Percentiles rank a stretch among this genome's conserved stretches.
These are phyloP conservation scores for Oplegnathus fasciatus DNA, from an alignment of 2,113 vertebrate genomes.

Conservation along the genomic window DNA sequence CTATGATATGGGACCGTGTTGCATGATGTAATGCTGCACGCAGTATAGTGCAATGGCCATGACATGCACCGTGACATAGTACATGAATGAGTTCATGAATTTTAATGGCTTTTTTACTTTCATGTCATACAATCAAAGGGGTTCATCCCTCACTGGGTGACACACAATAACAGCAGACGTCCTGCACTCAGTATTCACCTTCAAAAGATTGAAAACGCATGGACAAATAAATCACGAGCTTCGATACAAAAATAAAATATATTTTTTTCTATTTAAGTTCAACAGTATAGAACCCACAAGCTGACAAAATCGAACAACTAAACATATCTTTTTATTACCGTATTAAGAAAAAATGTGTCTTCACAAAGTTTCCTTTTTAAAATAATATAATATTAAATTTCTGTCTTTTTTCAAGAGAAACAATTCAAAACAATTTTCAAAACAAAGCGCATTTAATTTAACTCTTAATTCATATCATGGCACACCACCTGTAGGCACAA, in stretches of 20 bases:
- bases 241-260: background rate
- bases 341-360: background rate
- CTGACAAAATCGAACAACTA: background rate
- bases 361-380: no score
- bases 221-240: background rate
- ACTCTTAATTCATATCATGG: no score
- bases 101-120: conserved; percentile 40
- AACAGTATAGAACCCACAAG: background rate
- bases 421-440: no score
- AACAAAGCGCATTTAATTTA: background rate
- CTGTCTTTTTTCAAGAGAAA: no score
- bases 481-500: background rate
- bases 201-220: background rate
- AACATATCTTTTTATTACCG: background rate
- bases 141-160: conserved; percentile 3
- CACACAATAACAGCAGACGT: background rate
- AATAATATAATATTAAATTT: no score
- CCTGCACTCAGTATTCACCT: conserved; percentile 15
- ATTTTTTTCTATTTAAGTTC: background rate
- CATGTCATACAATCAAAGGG: conserved; percentile 42
- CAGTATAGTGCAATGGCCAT: background rate
- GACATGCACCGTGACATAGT: conserved; percentile 18
- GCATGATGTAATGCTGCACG: conserved; percentile 9
- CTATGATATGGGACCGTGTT: background rate
- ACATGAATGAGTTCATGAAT: conserved; percentile 30